Evolutionary conservation across 2,888 invertebrate species (phyloP).

Genomic region (Diarsia dahlii): DNA sequence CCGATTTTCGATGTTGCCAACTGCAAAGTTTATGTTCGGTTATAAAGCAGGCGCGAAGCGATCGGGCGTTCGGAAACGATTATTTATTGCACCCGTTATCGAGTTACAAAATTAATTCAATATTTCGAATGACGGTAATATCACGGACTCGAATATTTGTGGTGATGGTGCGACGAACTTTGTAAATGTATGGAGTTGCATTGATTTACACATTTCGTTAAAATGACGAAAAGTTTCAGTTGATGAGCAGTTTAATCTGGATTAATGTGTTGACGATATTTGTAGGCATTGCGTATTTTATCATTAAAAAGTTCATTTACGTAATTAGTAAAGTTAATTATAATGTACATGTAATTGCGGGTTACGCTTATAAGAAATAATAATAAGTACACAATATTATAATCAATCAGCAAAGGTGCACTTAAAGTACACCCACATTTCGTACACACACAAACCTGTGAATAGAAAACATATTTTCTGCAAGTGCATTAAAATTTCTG

Average conservation of each 20-base stretch:
- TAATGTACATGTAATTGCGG: neutral
- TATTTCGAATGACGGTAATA: slow-evolving; percentile 48
- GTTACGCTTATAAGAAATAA: neutral
- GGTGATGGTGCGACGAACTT: slow-evolving; percentile 14
- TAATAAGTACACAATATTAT: neutral
- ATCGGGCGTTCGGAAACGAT: slow-evolving; percentile 55
- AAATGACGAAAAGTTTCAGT: slow-evolving; percentile 14
- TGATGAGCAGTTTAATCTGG: neutral
- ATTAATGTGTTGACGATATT: slow-evolving; percentile 15
- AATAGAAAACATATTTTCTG: slow-evolving; percentile 8
- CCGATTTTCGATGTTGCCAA: slow-evolving; percentile 50
- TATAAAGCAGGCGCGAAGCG: slow-evolving; percentile 50
- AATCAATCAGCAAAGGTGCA: neutral
- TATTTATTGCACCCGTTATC: slow-evolving; percentile 62
- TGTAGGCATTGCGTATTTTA: neutral
- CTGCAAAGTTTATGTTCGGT: slow-evolving; percentile 51
- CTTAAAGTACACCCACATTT: too few species aligned
- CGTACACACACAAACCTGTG: neutral
- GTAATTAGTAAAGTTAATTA: neutral
- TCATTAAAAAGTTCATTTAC: neutral
- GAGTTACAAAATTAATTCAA: slow-evolving; percentile 63
- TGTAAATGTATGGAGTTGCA: slow-evolving; percentile 11
- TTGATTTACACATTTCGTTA: slow-evolving; percentile 18
- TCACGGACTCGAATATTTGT: slow-evolving; percentile 38
- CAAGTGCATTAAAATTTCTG: slow-evolving; percentile 1